A percentile compares a stretch with the other conserved stretches of the same genome.
phyloP scores from a whole-genome alignment of 2,113 vertebrate genomes.

The Pteronura brasiliensis region DNA sequence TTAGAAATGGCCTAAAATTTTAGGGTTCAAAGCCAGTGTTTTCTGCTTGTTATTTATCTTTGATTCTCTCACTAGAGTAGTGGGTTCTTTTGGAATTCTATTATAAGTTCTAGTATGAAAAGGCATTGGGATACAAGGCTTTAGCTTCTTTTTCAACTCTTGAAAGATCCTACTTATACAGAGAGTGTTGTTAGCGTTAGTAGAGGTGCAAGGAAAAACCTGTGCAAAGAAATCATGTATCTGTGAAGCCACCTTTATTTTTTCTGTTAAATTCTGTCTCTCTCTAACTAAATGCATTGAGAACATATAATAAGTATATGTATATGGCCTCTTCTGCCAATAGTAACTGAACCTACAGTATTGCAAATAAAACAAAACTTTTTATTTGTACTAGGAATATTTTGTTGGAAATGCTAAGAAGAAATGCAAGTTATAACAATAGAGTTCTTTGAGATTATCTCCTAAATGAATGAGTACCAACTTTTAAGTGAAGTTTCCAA shows the following conservation, averaged over 20 bases:
- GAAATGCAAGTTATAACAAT: background rate
- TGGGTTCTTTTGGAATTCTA: conserved; percentile 6
- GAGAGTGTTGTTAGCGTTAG: background rate
- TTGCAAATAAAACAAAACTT: background rate
- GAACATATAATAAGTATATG: background rate
- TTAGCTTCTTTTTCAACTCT: background rate
- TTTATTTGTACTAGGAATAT: background rate
- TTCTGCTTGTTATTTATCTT: conserved; percentile 1
- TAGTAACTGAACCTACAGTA: background rate
- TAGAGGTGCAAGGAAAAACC: background rate
- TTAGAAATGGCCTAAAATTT: background rate
- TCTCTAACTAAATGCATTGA: background rate
- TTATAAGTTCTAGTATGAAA: background rate
- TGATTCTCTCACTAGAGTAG: background rate
- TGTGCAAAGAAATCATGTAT: background rate
- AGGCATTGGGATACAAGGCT: background rate
- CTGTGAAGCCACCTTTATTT: background rate
- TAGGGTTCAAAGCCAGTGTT: background rate
- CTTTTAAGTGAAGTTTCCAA: background rate
- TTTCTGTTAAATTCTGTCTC: background rate
- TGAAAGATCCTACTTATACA: background rate
- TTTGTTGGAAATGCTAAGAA: background rate
- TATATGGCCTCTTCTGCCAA: background rate
- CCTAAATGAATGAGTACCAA: background rate
- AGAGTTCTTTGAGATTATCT: conserved; percentile 2